Percentiles rank a stretch among this genome's conserved stretches.
Conservation (phyloP, 1,140 invertebrate species). For the Hirudo medicinalis region DNA sequence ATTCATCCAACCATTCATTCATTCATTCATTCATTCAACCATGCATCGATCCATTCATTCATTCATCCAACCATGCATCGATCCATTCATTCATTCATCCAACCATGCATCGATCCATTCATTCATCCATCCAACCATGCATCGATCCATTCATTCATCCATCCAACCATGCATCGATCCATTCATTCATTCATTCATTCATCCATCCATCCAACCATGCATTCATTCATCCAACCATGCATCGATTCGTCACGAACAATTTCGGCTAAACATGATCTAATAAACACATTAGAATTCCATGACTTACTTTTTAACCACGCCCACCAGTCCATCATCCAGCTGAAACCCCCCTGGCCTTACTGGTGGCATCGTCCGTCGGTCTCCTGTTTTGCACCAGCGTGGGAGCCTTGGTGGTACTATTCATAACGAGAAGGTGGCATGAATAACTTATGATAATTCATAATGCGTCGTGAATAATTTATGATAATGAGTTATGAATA, state of each 20-base stretch:
- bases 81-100: background rate
- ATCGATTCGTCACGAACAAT: background rate
- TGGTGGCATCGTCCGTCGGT: slow-evolving; percentile 15
- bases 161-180: slow-evolving; percentile 3
- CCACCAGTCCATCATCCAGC: slow-evolving; percentile 9
- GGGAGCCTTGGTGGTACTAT: no score
- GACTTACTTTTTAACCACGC: background rate
- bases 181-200: background rate
- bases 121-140: background rate
- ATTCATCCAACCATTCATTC: background rate
- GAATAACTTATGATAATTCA: no score
- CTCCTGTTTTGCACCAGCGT: slow-evolving; percentile 9
- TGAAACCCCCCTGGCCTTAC: background rate
- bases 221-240: background rate
- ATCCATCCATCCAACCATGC: background rate
- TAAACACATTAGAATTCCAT: background rate
- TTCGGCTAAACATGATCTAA: background rate
- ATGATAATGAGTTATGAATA: no score
- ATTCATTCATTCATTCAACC: slow-evolving; percentile 1
- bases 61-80: background rate
- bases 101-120: no score
- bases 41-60: background rate
- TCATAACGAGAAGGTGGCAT: no score
- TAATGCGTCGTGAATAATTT: no score
- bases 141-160: slow-evolving; percentile 4